These are phyloP conservation scores for Eristalis tenax DNA, from an alignment of 2,888 invertebrate genomes.

Conservation along the genomic window DNA sequence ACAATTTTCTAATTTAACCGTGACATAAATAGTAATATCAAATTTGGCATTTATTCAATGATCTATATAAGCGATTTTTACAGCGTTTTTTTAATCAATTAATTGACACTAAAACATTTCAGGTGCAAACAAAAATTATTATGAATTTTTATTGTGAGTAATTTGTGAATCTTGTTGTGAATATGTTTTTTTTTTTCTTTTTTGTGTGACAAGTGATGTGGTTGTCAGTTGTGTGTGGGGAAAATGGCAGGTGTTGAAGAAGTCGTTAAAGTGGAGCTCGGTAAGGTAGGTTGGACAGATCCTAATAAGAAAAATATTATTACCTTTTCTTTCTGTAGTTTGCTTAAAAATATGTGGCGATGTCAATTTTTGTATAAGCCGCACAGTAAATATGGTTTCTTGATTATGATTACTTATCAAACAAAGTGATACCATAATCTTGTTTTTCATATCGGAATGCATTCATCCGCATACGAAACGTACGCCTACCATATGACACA, in stretches of 20 bases:
- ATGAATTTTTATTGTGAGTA: conserved; percentile 29
- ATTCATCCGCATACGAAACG: background rate
- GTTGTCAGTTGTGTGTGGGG: conserved; percentile 34
- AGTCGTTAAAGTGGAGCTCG: conserved; percentile 23
- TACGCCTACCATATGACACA: background rate
- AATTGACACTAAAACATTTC: conserved; percentile 58
- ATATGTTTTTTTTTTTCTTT: conserved; percentile 16
- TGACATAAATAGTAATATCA: conserved; percentile 45
- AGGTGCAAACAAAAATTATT: background rate
- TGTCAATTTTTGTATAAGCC: too few relatives aligned
- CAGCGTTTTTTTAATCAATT: conserved; percentile 41
- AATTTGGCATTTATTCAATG: conserved; percentile 39
- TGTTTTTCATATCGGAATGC: background rate
- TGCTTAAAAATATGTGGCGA: too few relatives aligned
- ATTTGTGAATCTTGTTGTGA: conserved; percentile 57
- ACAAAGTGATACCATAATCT: too few relatives aligned
- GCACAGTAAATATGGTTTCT: too few relatives aligned
- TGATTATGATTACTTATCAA: too few relatives aligned
- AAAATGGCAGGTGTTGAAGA: background rate
- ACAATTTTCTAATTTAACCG: conserved; percentile 2
- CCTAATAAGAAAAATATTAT: too few relatives aligned
- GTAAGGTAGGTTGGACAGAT: background rate
- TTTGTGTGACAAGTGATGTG: conserved; percentile 14
- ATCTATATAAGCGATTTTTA: conserved; percentile 45
- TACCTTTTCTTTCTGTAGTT: too few relatives aligned